Conservation (phyloP, 64 coral and sea anemone species). For the Astreopora myriophthalma region DNA sequence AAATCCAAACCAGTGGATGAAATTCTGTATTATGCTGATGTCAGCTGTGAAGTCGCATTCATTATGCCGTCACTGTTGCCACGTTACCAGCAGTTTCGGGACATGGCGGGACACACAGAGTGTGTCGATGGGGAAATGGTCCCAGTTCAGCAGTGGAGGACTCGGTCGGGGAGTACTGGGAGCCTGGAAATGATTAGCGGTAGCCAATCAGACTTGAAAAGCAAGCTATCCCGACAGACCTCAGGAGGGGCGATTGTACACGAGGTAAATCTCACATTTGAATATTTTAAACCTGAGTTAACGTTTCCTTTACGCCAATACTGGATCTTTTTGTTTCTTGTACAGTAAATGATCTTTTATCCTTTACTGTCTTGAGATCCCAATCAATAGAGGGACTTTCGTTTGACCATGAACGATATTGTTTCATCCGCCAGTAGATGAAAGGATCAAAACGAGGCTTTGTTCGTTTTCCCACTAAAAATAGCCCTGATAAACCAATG, state of each 20-base stretch:
- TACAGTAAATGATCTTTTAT: too few species aligned
- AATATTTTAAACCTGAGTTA: too few species aligned
- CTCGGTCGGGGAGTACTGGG: conserved; percentile 80
- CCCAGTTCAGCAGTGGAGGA: conserved; percentile 13
- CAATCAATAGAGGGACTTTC: too few species aligned
- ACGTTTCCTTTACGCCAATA: too few species aligned
- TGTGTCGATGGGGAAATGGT: conserved; percentile 8
- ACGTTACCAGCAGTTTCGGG: conserved; percentile 67
- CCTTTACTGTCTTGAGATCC: too few species aligned
- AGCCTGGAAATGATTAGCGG: conserved; percentile 64
- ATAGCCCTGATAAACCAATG: too few species aligned
- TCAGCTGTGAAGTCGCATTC: conserved; percentile 89
- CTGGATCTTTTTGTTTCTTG: too few species aligned
- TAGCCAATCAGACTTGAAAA: conserved; percentile 56
- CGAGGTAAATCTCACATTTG: too few species aligned
- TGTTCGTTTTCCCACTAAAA: too few species aligned
- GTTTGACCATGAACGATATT: too few species aligned
- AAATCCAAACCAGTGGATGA: conserved; percentile 66
- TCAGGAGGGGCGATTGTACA: conserved; percentile 25
- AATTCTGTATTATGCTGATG: conserved; percentile 93
- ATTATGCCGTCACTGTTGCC: conserved; percentile 86
- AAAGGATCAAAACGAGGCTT: too few species aligned
- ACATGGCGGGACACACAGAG: conserved; percentile 41
- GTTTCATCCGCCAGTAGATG: too few species aligned
- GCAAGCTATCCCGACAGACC: conserved; percentile 13